Evolutionary conservation across 2,797 vertebrate species (phyloP).

Genomic region (Enteromius viviparus): DNA sequence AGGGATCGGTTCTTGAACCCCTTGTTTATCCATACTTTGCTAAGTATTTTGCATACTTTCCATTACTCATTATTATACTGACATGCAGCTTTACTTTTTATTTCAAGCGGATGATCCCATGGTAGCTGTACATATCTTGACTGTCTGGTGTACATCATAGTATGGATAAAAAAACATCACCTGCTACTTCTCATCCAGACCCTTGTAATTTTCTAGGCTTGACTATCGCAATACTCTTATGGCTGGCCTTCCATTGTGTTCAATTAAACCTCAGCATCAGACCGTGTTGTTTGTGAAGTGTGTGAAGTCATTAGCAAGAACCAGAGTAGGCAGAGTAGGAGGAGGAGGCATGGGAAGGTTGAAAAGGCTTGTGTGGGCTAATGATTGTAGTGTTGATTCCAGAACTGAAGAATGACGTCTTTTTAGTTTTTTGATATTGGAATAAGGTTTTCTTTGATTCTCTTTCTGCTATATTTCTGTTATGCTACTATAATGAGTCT

Average conservation of each 20-base stretch:
- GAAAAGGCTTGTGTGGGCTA: background rate
- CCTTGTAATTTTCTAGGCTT: too few relatives aligned
- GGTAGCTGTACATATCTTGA: background rate
- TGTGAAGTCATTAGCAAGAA: background rate
- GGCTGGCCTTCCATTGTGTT: too few relatives aligned
- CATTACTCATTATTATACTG: background rate
- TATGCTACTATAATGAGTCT: background rate
- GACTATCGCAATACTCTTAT: too few relatives aligned
- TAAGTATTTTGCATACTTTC: too few relatives aligned
- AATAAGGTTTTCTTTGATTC: background rate
- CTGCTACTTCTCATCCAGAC: too few relatives aligned
- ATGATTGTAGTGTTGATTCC: background rate
- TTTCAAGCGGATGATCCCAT: background rate
- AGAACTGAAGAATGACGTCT: background rate
- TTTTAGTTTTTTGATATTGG: constrained; percentile 5
- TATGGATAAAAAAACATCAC: background rate
- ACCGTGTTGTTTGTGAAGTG: background rate
- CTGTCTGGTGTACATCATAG: background rate
- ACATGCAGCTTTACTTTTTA: background rate
- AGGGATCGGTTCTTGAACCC: background rate
- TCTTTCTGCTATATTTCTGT: background rate
- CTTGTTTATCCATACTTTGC: background rate
- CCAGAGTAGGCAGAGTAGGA: constrained; percentile 17
- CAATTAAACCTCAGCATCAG: too few relatives aligned
- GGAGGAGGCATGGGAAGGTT: constrained; percentile 15